Conservation (phyloP, 2,888 invertebrate genomes). For the Dinocampus coccinellae region DNA sequence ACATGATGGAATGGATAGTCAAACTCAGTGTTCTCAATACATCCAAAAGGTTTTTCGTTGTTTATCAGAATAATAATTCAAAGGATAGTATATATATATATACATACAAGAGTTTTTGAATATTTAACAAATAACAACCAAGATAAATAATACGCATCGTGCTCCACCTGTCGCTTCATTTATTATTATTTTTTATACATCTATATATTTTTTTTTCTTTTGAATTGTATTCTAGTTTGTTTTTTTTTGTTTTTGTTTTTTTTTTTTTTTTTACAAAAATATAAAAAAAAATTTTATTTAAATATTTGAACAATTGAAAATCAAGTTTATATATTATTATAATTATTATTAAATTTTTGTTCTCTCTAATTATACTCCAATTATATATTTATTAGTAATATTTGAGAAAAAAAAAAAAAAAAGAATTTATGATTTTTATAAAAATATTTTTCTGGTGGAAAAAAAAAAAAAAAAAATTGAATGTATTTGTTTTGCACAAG, state of each 20-base stretch:
- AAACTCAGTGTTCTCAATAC: conserved; percentile 31
- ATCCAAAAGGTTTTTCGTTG: conserved; percentile 35
- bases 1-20: conserved; percentile 32
- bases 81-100: conserved; percentile 14
- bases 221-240: background rate
- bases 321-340: too few species aligned
- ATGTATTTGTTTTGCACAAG: conserved; percentile 33
- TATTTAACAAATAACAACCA: conserved; percentile 50
- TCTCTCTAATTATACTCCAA: too few species aligned
- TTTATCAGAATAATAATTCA: conserved; percentile 39
- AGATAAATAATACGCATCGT: conserved; percentile 30
- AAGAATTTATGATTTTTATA: background rate
- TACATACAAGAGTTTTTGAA: conserved; percentile 41
- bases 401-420: too few species aligned
- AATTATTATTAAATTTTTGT: too few species aligned
- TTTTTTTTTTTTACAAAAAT: too few species aligned
- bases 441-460: conserved; percentile 13
- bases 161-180: conserved; percentile 33
- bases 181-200: too few species aligned
- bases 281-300: too few species aligned
- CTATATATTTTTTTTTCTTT: conserved; percentile 27
- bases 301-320: too few species aligned
- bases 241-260: too few species aligned
- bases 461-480: conserved; percentile 13
- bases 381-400: too few species aligned